Evolutionary conservation across 2,888 invertebrate species (phyloP).

Genomic region (Camponotus fellah): DNA sequence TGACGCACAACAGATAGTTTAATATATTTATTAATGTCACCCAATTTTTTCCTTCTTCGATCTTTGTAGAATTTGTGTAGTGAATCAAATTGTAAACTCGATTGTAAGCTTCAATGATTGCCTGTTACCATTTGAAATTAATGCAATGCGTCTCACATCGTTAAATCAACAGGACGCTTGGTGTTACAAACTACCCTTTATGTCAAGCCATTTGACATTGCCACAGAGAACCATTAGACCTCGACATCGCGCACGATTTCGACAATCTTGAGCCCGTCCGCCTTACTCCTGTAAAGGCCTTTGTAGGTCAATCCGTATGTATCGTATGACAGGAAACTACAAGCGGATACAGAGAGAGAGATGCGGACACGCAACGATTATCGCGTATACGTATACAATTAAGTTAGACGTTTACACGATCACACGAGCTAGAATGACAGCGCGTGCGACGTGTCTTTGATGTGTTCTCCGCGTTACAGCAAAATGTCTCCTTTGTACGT

Average conservation of each 20-base stretch:
- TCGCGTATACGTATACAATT: slow-evolving; percentile 45
- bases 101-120: neutral
- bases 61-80: neutral
- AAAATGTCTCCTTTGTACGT: slow-evolving; percentile 69
- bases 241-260: slow-evolving; percentile 58
- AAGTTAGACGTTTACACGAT: slow-evolving; percentile 71
- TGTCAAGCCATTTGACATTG: slow-evolving; percentile 36
- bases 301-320: slow-evolving; percentile 61
- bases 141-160: slow-evolving; percentile 1
- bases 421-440: slow-evolving; percentile 65
- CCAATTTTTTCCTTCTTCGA: neutral
- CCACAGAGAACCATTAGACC: slow-evolving; percentile 33
- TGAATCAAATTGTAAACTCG: neutral
- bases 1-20: neutral
- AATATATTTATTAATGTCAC: neutral
- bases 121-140: slow-evolving; percentile 6
- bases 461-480: slow-evolving; percentile 72
- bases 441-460: slow-evolving; percentile 73
- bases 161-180: slow-evolving; percentile 38
- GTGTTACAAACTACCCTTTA: neutral
- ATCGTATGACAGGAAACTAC: slow-evolving; percentile 67
- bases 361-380: slow-evolving; percentile 29
- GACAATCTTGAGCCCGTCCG: slow-evolving; percentile 67
- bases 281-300: slow-evolving; percentile 68
- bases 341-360: slow-evolving; percentile 31